Evolutionary conservation across 2,113 vertebrate genomes (phyloP).

Genomic region (Rhombomys opimus): DNA sequence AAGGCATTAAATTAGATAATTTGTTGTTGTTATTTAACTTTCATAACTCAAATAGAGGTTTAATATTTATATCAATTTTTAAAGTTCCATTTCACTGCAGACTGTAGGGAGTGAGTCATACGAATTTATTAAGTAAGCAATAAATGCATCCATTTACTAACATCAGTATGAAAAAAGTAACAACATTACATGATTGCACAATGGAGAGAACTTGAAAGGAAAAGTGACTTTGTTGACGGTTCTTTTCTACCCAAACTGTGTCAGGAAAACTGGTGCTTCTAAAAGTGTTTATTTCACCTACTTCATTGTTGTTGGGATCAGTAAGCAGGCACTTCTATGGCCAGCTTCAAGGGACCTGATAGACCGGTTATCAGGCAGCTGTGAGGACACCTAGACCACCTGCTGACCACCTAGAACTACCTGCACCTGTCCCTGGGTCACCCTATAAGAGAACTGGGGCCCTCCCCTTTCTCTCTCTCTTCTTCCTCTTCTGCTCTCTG

Average conservation of each 20-base stretch:
- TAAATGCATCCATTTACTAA: constrained; percentile 55
- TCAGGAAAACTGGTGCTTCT: not conserved
- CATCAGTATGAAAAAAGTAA: constrained; percentile 40
- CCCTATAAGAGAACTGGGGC: too few species aligned
- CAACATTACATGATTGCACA: constrained; percentile 20
- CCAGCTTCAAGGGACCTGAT: too few species aligned
- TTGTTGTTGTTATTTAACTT: not conserved
- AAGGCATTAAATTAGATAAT: not conserved
- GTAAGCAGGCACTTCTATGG: too few species aligned
- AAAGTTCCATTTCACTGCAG: constrained; percentile 61
- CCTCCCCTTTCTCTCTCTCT: too few species aligned
- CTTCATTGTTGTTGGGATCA: too few species aligned
- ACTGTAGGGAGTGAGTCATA: constrained; percentile 44
- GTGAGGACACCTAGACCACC: too few species aligned
- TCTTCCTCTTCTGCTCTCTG: too few species aligned
- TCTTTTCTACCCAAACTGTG: not conserved
- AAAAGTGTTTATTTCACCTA: not conserved
- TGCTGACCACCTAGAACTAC: too few species aligned
- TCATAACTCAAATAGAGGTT: not conserved
- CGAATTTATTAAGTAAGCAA: constrained; percentile 58
- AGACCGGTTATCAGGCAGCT: too few species aligned
- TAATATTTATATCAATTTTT: constrained; percentile 23
- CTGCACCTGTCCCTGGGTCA: too few species aligned
- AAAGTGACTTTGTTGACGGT: constrained; percentile 39
- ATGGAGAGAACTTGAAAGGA: constrained; percentile 20